A percentile compares a stretch with the other conserved stretches of the same genome.
Evolutionary conservation across 2,888 invertebrate genomes (phyloP).

Genomic region (Podotricha telesiphe): DNA sequence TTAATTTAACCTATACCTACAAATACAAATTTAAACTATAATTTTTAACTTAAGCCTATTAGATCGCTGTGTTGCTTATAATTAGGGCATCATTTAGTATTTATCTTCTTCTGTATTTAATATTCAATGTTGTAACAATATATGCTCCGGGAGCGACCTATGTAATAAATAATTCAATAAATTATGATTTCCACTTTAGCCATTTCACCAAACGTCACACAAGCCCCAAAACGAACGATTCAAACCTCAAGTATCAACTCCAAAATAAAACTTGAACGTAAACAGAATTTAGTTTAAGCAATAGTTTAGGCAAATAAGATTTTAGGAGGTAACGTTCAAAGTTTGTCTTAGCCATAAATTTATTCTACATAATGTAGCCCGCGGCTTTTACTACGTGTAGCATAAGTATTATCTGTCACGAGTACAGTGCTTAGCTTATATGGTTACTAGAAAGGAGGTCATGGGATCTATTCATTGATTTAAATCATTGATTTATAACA

Average conservation of each 20-base stretch:
- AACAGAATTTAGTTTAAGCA: slow-evolving; percentile 56
- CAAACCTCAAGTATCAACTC: slow-evolving; percentile 23
- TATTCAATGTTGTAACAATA: too few relatives aligned
- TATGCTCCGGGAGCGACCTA: too few relatives aligned
- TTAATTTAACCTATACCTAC: too few relatives aligned
- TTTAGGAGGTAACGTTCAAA: slow-evolving; percentile 9
- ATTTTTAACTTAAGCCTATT: too few relatives aligned
- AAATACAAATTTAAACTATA: too few relatives aligned
- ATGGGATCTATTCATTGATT: background rate
- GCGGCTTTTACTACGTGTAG: slow-evolving; percentile 50
- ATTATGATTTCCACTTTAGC: too few relatives aligned
- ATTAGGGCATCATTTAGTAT: too few relatives aligned
- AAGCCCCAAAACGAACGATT: background rate
- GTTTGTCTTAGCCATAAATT: slow-evolving; percentile 16
- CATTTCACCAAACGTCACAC: too few relatives aligned
- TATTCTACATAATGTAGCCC: slow-evolving; percentile 12
- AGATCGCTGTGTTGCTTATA: too few relatives aligned
- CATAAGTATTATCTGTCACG: slow-evolving; percentile 44
- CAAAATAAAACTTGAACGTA: slow-evolving; percentile 4
- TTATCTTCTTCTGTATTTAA: too few relatives aligned
- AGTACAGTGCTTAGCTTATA: background rate
- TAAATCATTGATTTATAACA: too few relatives aligned
- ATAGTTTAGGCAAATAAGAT: slow-evolving; percentile 50
- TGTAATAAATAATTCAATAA: too few relatives aligned
- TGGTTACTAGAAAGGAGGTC: background rate